Evolutionary conservation across 2,888 invertebrate species (phyloP).

Genomic region (Chesias legatella): DNA sequence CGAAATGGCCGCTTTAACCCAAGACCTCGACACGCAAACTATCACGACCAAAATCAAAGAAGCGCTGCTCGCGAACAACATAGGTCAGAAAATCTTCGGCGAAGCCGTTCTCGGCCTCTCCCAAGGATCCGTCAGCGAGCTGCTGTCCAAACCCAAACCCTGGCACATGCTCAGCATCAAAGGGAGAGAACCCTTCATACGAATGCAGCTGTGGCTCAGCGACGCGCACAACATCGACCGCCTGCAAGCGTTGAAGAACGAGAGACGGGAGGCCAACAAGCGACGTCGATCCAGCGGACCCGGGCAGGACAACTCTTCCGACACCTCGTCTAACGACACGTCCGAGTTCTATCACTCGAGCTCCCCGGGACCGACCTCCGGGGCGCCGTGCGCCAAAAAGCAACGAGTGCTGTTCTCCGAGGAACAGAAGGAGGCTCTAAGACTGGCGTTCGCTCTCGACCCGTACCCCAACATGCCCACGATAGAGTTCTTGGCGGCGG

Average conservation of each 20-base stretch:
- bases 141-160: conserved; percentile 98
- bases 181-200: conserved; percentile 96
- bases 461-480: conserved; percentile 98
- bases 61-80: conserved; percentile 96
- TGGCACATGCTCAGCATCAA: conserved; percentile 99
- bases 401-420: conserved; percentile 98
- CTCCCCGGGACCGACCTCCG: conserved; percentile 87
- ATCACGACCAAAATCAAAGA: conserved; percentile 99
- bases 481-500: conserved; percentile 96
- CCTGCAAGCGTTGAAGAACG: conserved; percentile 94
- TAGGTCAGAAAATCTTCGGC: conserved; percentile 99
- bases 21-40: conserved; percentile 96
- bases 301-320: conserved; percentile 91
- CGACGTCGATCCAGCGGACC: conserved; percentile 91
- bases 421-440: conserved; percentile 97
- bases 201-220: conserved; percentile 98
- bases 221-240: conserved; percentile 97
- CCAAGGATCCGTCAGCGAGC: conserved; percentile 97
- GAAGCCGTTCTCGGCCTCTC: conserved; percentile 98
- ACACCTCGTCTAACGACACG: conserved; percentile 93
- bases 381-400: conserved; percentile 93
- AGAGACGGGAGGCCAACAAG: conserved; percentile 94
- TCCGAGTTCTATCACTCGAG: conserved; percentile 93
- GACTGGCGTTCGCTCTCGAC: conserved; percentile 96
- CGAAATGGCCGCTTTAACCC: conserved; percentile 97